Base-by-base conservation (phyloP, 2,797 vertebrate species). In the Acridotheres tristis region DNA sequence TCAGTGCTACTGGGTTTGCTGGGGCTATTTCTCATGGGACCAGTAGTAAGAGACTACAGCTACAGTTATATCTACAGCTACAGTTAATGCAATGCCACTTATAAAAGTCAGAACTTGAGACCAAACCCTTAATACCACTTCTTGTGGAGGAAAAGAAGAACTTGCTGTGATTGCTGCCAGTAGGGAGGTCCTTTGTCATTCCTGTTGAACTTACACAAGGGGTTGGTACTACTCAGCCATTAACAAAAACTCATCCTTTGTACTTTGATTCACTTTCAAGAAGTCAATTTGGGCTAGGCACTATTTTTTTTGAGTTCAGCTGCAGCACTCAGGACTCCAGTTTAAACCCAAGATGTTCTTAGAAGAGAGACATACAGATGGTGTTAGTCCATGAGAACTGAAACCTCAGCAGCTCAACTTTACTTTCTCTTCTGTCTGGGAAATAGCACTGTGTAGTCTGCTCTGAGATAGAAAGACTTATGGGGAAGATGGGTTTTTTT, bases 401-500 rank as follows among this genome's bases (percentile, higher is more conserved):
- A 84, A 81, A 75, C 7, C 17, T 58, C 67, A 43, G 36, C 51
- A 78, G 32, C 42, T 81, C 23, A 62, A 42, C 54, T 93, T 63
- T 43, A 22, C 30, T 65, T 85, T n/a, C 16, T 36, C 15, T 83
- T 85, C 47, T 78, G 11, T 25, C 53, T 62, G 21, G 25, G 36
- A 79, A 63, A 73, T 47, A 59, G 16, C 7, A 0, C 15, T 59
- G 17, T 66, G 30, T 57, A 36, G 18, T 58, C 45, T 16, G 15
- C 38, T 36, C 27, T 71, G 48, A 79, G 26, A 47, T 8, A n/a
- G 27, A 13, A 57, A 79, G 26, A 32, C 2, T 43, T 69, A 32
- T 0, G 0, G 16, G 34, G 11, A 40, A 45, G 23, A 26, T 16
- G 15, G 5, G 7, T 32, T 11, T 32, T 69, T 62, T 36, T 73